Percentiles rank a stretch among this genome's conserved stretches.
Conservation (phyloP, 2,797 vertebrate species). For the Helarctos malayanus region DNA sequence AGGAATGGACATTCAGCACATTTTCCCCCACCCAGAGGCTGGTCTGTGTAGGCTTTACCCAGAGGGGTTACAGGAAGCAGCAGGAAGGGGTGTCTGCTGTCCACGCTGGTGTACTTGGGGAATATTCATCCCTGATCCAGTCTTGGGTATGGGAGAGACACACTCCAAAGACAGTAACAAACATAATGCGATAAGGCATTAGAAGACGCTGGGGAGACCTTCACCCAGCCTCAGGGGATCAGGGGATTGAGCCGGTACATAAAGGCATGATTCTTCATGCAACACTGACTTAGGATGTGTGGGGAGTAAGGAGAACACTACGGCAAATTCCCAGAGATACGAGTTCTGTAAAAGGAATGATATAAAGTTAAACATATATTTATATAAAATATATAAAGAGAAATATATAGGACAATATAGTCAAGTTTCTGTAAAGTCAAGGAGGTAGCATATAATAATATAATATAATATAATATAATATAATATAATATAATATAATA, state of each 20-base stretch:
- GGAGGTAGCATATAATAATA: not conserved
- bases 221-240: not conserved
- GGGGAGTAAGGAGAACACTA: not conserved
- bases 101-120: too few relatives aligned
- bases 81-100: not conserved
- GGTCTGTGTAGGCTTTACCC: too few relatives aligned
- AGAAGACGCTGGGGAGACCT: too few relatives aligned
- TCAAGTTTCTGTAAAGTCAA: not conserved
- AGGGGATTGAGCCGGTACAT: fast-evolving
- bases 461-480: too few relatives aligned
- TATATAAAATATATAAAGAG: not conserved
- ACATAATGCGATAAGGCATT: not conserved
- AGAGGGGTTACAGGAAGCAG: not conserved
- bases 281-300: fast-evolving
- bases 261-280: fast-evolving
- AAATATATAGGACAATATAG: not conserved
- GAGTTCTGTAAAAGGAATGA: not conserved
- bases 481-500: too few relatives aligned
- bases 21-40: not conserved
- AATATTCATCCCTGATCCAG: not conserved
- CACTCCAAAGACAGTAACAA: not conserved
- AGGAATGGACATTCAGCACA: not conserved
- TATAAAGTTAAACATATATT: too few relatives aligned
- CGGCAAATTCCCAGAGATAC: not conserved
- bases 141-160: not conserved